phyloP scores from a whole-genome alignment of 1,140 invertebrate genomes.

The Drosophila ananassae region DNA sequence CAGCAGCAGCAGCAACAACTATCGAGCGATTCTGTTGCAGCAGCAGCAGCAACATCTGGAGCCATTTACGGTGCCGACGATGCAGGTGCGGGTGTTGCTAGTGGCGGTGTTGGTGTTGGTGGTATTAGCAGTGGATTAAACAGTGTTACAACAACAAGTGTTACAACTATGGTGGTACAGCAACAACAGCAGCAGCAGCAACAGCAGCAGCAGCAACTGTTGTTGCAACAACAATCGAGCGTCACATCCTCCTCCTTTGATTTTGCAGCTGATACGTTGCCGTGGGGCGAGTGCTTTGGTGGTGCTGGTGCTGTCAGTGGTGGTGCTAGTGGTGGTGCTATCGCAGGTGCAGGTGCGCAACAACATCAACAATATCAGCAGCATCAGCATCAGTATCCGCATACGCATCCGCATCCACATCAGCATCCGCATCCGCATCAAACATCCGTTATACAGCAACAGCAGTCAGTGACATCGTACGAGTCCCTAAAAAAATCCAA shows the following conservation, averaged over 20 bases:
- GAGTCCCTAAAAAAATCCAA: conserved; percentile 88
- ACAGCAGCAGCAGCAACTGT: conserved; percentile 31
- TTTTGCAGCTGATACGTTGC: conserved; percentile 20
- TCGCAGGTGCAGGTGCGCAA: conserved; percentile 67
- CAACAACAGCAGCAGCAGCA: conserved; percentile 36
- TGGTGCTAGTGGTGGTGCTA: conserved; percentile 18
- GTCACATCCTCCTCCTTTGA: conserved; percentile 58
- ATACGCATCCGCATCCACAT: conserved; percentile 50
- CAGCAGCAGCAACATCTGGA: conserved; percentile 37
- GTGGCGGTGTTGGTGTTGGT: conserved; percentile 76
- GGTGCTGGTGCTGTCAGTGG: conserved; percentile 24
- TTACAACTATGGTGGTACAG: conserved; percentile 22
- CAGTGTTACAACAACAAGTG: conserved; percentile 51
- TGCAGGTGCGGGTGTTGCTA: conserved; percentile 80
- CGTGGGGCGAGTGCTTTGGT: conserved; percentile 19
- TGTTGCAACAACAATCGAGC: conserved; percentile 45
- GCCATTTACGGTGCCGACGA: conserved; percentile 74
- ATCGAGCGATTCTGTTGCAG: conserved; percentile 26
- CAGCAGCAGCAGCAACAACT: conserved; percentile 16
- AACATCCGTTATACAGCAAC: conserved; percentile 76
- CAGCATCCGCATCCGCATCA: conserved; percentile 67
- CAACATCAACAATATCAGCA: conserved; percentile 53
- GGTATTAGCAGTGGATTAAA: conserved; percentile 74
- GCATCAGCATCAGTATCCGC: conserved; percentile 54
- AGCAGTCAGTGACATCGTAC: conserved; percentile 78